Conservation (phyloP, 2,797 vertebrate genomes). For the Erethizon dorsatum region DNA sequence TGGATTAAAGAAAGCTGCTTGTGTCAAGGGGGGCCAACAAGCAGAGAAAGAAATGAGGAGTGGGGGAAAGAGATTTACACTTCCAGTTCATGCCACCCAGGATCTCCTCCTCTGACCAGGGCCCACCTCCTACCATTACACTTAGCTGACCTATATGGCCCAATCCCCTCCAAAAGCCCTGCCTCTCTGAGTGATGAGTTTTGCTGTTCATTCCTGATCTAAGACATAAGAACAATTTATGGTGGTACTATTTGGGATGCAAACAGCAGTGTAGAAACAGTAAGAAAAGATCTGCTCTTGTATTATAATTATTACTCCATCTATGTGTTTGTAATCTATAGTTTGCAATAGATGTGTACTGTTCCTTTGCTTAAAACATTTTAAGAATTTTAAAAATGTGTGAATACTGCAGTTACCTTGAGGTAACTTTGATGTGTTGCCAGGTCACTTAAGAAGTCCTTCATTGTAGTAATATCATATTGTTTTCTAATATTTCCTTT, state of each 20-base stretch:
- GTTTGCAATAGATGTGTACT: neutral
- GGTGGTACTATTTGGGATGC: neutral
- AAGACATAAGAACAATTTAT: neutral
- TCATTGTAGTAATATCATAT: neutral
- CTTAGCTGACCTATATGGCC: neutral
- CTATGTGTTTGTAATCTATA: neutral
- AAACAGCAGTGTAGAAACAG: neutral
- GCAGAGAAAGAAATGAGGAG: neutral
- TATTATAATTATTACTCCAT: neutral
- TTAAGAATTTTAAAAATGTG: neutral
- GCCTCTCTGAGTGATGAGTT: neutral
- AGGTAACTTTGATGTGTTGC: neutral
- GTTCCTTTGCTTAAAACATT: neutral
- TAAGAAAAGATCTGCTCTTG: neutral
- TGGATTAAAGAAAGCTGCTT: neutral
- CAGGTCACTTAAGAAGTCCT: neutral
- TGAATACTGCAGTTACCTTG: neutral
- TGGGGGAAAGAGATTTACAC: neutral
- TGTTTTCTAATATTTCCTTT: neutral
- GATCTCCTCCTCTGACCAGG: neutral
- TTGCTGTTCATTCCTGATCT: neutral
- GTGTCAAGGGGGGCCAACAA: neutral
- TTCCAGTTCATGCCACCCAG: neutral
- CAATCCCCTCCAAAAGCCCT: neutral
- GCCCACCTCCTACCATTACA: neutral